These are phyloP conservation scores for Pitta sordida DNA, from an alignment of 2,113 vertebrate genomes.

Conservation along the genomic window DNA sequence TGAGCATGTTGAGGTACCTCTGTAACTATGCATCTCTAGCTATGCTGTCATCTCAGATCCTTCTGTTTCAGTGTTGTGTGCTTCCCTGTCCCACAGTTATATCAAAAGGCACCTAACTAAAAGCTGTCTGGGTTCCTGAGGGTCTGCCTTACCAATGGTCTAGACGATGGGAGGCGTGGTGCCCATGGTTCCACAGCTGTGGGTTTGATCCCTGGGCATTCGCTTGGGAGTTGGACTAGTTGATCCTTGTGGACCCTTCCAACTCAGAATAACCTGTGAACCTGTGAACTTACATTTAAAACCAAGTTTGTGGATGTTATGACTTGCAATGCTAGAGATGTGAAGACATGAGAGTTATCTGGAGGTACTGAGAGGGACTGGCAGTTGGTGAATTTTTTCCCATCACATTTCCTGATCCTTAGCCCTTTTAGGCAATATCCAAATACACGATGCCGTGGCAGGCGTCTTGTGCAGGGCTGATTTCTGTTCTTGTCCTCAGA, in stretches of 20 bases:
- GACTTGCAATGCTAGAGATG: not conserved
- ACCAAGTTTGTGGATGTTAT: not conserved
- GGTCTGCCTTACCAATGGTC: not conserved
- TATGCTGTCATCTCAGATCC: not conserved
- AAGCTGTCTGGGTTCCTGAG: not conserved
- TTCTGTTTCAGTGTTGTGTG: not conserved
- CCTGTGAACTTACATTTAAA: not conserved
- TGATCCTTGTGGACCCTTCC: too few species aligned
- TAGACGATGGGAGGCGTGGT: too few species aligned
- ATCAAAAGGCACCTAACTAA: not conserved
- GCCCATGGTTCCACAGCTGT: too few species aligned
- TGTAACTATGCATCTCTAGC: not conserved
- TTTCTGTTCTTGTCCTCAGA: not conserved
- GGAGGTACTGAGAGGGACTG: not conserved
- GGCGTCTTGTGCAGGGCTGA: not conserved
- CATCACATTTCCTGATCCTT: not conserved
- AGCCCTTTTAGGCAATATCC: not conserved
- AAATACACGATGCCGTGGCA: accelerated
- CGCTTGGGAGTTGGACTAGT: too few species aligned
- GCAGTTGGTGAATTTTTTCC: not conserved
- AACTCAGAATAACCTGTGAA: too few species aligned
- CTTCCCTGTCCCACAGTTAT: not conserved
- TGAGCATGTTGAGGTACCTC: not conserved
- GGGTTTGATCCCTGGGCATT: too few species aligned
- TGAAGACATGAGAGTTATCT: not conserved